Evolutionary conservation across 2,888 invertebrate species (phyloP).

Genomic region (Oscheius onirici): DNA sequence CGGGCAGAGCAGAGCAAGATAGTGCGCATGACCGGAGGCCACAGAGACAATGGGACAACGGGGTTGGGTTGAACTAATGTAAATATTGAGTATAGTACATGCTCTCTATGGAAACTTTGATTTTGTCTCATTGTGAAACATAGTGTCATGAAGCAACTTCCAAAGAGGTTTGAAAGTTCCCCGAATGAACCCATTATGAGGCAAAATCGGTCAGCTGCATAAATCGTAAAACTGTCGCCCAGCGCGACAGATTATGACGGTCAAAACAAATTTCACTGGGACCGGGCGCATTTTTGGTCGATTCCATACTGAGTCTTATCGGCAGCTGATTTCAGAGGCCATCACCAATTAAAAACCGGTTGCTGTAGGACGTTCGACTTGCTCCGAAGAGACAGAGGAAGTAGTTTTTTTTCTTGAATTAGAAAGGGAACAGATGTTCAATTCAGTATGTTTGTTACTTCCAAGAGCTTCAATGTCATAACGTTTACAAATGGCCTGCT

Average conservation of each 20-base stretch:
- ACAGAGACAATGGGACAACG: constrained; percentile 29
- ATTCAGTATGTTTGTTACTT: too few species aligned
- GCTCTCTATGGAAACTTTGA: constrained; percentile 21
- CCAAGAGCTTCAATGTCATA: not conserved
- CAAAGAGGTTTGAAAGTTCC: not conserved
- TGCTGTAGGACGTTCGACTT: not conserved
- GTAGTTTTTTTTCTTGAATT: too few species aligned
- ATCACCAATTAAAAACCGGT: constrained; percentile 24
- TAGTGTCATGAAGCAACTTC: not conserved
- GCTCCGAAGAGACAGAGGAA: too few species aligned
- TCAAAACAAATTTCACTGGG: not conserved
- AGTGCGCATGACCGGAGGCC: not conserved
- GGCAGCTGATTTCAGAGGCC: constrained; percentile 1
- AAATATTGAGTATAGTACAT: constrained; percentile 32
- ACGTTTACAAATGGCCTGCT: constrained; percentile 25
- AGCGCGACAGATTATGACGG: constrained; percentile 8
- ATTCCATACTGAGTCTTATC: not conserved
- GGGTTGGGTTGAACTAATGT: constrained; percentile 27
- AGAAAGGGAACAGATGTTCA: too few species aligned
- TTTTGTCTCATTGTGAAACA: not conserved
- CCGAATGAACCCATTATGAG: constrained; percentile 11
- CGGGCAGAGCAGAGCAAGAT: constrained; percentile 21
- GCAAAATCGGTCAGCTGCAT: constrained; percentile 31
- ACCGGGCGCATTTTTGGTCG: not conserved
- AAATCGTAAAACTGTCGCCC: constrained; percentile 20